Evolutionary conservation across 1,140 invertebrate species (phyloP).

Genomic region (Drosophila melanica): DNA sequence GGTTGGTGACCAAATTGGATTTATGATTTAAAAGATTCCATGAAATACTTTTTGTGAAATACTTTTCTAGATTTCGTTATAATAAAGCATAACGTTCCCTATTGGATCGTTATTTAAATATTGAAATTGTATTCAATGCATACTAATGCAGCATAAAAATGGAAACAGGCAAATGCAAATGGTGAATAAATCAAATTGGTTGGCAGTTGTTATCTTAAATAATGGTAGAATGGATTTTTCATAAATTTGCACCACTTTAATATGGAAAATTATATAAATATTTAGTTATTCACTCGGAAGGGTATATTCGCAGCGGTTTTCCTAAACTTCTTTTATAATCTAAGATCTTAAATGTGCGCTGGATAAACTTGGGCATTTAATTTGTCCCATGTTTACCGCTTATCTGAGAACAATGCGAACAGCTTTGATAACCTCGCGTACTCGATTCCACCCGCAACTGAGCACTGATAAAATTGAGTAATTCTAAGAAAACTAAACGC

Average conservation of each 20-base stretch:
- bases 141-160: too few relatives aligned
- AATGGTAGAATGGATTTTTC: too few relatives aligned
- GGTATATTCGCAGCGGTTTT: background rate
- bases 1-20: background rate
- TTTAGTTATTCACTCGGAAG: background rate
- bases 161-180: too few relatives aligned
- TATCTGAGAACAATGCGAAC: conserved; percentile 30
- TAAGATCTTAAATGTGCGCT: background rate
- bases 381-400: conserved; percentile 48
- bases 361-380: conserved; percentile 38
- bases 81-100: too few relatives aligned
- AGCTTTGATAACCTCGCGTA: conserved; percentile 52
- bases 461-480: conserved; percentile 36
- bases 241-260: too few relatives aligned
- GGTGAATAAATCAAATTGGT: too few relatives aligned
- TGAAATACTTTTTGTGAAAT: background rate
- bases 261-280: too few relatives aligned
- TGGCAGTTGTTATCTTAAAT: too few relatives aligned
- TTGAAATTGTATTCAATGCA: too few relatives aligned
- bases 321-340: background rate
- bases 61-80: too few relatives aligned
- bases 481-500: background rate
- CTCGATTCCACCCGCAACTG: conserved; percentile 38
- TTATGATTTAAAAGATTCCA: background rate
- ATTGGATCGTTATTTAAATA: too few relatives aligned